Conservation (phyloP, 2,797 vertebrate species). For the Cossypha caffra region DNA sequence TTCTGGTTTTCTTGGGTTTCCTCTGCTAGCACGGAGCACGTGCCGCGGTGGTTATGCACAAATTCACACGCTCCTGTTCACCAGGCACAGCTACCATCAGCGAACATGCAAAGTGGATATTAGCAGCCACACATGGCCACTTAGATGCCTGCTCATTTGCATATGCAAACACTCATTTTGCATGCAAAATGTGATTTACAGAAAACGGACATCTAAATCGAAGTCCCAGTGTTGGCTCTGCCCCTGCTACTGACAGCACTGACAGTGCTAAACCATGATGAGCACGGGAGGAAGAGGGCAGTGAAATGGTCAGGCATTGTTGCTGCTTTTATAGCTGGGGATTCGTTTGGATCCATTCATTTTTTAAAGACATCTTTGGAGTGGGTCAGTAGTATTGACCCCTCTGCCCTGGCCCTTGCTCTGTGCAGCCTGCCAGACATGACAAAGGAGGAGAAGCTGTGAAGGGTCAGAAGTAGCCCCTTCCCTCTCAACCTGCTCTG, state of each 20-base stretch:
- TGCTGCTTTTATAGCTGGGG: neutral
- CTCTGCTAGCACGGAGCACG: neutral
- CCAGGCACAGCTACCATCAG: neutral
- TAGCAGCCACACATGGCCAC: constrained; percentile 16
- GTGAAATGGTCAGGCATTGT: neutral
- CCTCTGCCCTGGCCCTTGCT: neutral
- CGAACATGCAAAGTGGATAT: neutral
- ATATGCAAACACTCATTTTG: constrained; percentile 41
- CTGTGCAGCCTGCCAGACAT: neutral
- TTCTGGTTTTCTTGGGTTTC: neutral
- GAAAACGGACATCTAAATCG: neutral
- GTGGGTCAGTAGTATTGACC: neutral
- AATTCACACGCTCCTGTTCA: neutral
- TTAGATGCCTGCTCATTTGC: constrained; percentile 44
- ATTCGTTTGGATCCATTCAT: neutral
- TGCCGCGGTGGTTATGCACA: rapidly evolving
- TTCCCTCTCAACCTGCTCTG: neutral
- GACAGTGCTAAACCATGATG: neutral
- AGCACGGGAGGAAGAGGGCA: neutral
- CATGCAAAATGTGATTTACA: constrained; percentile 32
- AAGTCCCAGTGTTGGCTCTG: neutral
- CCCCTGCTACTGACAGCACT: neutral
- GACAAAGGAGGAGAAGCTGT: neutral
- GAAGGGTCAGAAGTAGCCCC: rapidly evolving
- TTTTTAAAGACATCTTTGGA: neutral